Conservation (phyloP, 2,113 vertebrate genomes). For the Mustelus asterias region DNA sequence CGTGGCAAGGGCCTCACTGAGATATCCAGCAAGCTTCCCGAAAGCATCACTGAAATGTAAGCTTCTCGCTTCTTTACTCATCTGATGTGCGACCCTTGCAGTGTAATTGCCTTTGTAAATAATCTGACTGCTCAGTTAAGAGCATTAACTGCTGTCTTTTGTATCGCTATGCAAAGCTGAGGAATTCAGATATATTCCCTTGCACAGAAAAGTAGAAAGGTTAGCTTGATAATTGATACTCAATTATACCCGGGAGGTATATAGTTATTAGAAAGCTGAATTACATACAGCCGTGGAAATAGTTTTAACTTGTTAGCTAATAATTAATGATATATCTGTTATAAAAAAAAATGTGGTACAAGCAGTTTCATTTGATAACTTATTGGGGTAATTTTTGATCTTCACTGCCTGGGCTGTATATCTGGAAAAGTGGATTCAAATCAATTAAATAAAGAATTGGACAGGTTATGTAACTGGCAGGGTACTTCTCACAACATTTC, state of each 20-base stretch:
- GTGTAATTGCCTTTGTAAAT: not conserved
- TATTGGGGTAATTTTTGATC: not conserved
- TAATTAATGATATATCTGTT: not conserved
- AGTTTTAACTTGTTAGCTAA: not conserved
- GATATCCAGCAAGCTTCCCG: conserved; percentile 91
- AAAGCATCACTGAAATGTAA: conserved; percentile 97
- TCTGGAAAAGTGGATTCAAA: not conserved
- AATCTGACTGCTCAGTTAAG: not conserved
- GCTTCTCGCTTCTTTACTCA: conserved; percentile 42
- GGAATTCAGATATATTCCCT: not conserved
- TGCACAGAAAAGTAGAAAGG: not conserved
- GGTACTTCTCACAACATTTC: not conserved
- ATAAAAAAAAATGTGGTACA: not conserved
- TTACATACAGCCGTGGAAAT: not conserved
- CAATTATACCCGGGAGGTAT: not conserved
- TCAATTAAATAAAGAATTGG: not conserved
- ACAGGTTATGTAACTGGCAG: not conserved
- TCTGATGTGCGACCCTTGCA: not conserved
- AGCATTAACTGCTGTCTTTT: not conserved
- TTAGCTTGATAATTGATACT: not conserved
- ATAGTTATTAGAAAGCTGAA: not conserved
- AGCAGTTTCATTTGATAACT: not conserved
- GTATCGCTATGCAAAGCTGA: not conserved
- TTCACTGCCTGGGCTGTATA: not conserved
- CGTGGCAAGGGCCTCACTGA: conserved; percentile 88